Conservation (phyloP, 2,888 invertebrate genomes). For the Coleophora flavipennella region DNA sequence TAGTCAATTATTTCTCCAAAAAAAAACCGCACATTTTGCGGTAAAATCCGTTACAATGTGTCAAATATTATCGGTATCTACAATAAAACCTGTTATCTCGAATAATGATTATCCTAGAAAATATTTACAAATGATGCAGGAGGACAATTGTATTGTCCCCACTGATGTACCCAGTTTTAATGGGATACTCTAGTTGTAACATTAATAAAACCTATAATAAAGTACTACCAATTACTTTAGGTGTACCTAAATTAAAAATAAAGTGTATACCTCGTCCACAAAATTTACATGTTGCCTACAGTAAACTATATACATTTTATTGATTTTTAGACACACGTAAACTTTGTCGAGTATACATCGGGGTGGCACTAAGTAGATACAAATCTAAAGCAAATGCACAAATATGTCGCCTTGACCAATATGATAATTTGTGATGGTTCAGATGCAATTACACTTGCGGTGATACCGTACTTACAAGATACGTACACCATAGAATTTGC, state of each 20-base stretch:
- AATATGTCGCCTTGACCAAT: conserved; percentile 56
- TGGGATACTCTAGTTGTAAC: conserved; percentile 15
- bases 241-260: conserved; percentile 18
- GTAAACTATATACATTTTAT: too few relatives aligned
- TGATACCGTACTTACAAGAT: conserved; percentile 25
- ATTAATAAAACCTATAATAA: conserved; percentile 29
- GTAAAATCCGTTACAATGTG: conserved; percentile 35
- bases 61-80: conserved; percentile 36
- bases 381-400: conserved; percentile 67
- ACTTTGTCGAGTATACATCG: neutral
- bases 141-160: conserved; percentile 20
- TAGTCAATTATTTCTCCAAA: conserved; percentile 48
- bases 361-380: conserved; percentile 26
- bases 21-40: conserved; percentile 38
- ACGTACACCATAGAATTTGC: neutral
- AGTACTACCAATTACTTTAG: conserved; percentile 21
- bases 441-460: conserved; percentile 37
- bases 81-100: conserved; percentile 17
- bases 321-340: neutral
- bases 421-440: conserved; percentile 53
- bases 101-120: conserved; percentile 25
- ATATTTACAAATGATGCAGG: conserved; percentile 40
- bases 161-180: conserved; percentile 3
- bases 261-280: too few relatives aligned
- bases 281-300: too few relatives aligned